Evolutionary conservation across 2,113 vertebrate species (phyloP).

Genomic region (Petaurus breviceps): DNA sequence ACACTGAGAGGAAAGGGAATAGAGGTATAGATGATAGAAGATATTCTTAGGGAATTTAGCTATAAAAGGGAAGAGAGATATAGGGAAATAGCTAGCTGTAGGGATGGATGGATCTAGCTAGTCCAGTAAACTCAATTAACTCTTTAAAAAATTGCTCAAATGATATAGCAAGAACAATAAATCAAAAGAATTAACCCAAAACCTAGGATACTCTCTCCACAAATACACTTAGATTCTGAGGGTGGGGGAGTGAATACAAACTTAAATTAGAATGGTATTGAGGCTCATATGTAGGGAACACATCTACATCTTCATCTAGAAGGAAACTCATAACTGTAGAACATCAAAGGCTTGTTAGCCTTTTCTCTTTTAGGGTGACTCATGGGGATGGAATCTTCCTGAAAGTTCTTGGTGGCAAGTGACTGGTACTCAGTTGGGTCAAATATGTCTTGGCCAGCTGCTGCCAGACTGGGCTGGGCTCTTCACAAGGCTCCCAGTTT

Average conservation of each 20-base stretch:
- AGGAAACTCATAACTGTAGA: neutral
- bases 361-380: neutral
- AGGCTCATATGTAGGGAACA: neutral
- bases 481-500: neutral
- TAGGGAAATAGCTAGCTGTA: neutral
- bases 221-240: neutral
- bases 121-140: neutral
- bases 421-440: neutral
- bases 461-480: neutral
- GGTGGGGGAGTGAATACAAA: neutral
- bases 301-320: neutral
- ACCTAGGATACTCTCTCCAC: neutral
- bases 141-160: neutral
- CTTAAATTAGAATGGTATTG: neutral
- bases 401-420: neutral
- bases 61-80: neutral
- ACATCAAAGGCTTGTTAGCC: neutral
- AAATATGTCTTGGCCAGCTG: neutral
- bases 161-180: neutral
- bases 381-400: neutral
- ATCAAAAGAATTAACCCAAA: neutral
- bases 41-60: neutral
- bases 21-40: neutral
- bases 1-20: neutral
- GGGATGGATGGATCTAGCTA: neutral